Evolutionary conservation across 2,888 invertebrate genomes (phyloP).

Genomic region (Netelia inedita): DNA sequence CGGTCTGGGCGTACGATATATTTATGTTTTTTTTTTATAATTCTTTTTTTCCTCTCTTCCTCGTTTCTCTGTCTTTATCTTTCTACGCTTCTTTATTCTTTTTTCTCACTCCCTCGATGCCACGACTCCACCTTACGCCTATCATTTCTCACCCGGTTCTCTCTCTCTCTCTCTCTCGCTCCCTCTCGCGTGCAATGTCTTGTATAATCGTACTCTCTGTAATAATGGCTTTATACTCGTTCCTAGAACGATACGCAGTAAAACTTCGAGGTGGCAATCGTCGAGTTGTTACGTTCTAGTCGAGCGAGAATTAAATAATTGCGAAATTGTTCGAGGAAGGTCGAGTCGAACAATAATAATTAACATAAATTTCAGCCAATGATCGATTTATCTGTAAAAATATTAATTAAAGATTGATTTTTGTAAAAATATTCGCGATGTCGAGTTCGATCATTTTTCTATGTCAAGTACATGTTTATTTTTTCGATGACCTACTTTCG

Average conservation of each 20-base stretch:
- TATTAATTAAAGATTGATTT: no score
- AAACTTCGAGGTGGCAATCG: slow-evolving; percentile 15
- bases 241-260: slow-evolving; percentile 28
- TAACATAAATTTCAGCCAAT: not conserved
- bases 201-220: slow-evolving; percentile 34
- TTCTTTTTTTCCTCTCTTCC: slow-evolving; percentile 23
- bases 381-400: no score
- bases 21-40: slow-evolving; percentile 40
- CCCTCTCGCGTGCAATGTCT: slow-evolving; percentile 28
- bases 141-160: slow-evolving; percentile 50
- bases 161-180: not conserved
- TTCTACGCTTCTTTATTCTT: slow-evolving; percentile 5
- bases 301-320: not conserved
- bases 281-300: not conserved
- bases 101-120: slow-evolving; percentile 2
- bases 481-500: not conserved
- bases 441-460: not conserved
- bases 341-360: not conserved
- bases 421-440: no score
- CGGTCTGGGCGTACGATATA: slow-evolving; percentile 54
- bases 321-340: not conserved
- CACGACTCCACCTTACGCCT: slow-evolving; percentile 25
- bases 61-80: not conserved
- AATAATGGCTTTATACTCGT: slow-evolving; percentile 45
- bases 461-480: not conserved